These are phyloP conservation scores for Periplaneta americana DNA, from an alignment of 1,140 invertebrate genomes.

Conservation along the genomic window DNA sequence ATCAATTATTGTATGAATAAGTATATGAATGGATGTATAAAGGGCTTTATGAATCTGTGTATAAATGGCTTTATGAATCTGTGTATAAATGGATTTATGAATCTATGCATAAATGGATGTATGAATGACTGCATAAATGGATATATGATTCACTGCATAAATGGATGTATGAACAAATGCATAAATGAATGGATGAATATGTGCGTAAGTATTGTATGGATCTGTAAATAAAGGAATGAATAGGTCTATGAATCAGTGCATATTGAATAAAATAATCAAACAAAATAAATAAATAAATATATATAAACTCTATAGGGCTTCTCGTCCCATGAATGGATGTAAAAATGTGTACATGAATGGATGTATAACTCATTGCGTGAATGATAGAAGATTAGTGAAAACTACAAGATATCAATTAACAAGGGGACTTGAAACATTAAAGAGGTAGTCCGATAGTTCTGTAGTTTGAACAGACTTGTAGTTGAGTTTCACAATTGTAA, in stretches of 20 bases:
- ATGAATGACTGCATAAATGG: neutral
- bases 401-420: no score
- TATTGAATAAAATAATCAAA: no score
- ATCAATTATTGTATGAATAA: neutral
- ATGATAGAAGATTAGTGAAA: no score
- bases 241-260: neutral
- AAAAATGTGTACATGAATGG: neutral
- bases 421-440: no score
- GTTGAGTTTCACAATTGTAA: no score
- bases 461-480: no score
- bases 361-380: neutral
- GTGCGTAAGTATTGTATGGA: neutral
- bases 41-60: neutral
- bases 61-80: neutral
- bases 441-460: no score
- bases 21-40: neutral
- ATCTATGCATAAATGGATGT: neutral
- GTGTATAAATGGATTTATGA: neutral
- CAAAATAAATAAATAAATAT: no score
- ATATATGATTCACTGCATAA: neutral
- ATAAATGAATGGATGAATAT: neutral
- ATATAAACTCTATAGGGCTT: neutral
- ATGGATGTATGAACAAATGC: neutral
- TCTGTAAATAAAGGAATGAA: neutral
- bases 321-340: neutral